Evolutionary conservation across 2,888 invertebrate species (phyloP), one percentile per base, ranked within the genome.

Genomic region (Cosmorhoe ocellata): DNA sequence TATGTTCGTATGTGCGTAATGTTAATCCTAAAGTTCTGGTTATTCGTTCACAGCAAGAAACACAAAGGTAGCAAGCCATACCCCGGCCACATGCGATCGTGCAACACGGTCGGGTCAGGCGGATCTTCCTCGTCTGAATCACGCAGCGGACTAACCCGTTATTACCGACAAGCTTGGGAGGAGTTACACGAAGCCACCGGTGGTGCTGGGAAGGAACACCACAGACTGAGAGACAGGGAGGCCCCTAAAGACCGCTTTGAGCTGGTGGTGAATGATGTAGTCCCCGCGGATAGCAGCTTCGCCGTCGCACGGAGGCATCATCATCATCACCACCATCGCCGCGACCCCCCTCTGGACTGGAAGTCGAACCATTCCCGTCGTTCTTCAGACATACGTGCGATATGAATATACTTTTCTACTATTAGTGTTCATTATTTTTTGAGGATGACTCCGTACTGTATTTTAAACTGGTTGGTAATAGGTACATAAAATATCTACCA

Each of bases 141-240:
- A 6, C 92, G 96, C 41, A 93, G 94, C 69, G 95, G 96, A 26
- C 91, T 98, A 56, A 97, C 96, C 79, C 92, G 96, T 61, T 97
- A 96, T 84, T 97, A 97, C 84, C 93, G 96, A 22, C 95, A 97
- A 79, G 97, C 97, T 1, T 98, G 98, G 98, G 97, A 97, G 78
- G 97, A 97, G 78, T 91, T 98, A 2, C 96, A 96, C 77, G 96
- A 96, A 77, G 94, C 95, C 3, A 93, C 95, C 2, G 93, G 93
- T 0, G 34, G 22, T 18, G 75, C 93, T 88, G 68, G 95, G 27
- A 90, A 79, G 47, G 71, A 67, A 10, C 44, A 41, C 32, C 76
- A 76, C 43, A 67, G 81, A 22, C 34, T 50, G 30, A 44, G 44
- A 28, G 44, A 50, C 24, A 28, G 39, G 34, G 44, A 45, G 38